Evolutionary conservation across 1,140 invertebrate genomes (phyloP).

Genomic region (Ctenoplectra terminalis): DNA sequence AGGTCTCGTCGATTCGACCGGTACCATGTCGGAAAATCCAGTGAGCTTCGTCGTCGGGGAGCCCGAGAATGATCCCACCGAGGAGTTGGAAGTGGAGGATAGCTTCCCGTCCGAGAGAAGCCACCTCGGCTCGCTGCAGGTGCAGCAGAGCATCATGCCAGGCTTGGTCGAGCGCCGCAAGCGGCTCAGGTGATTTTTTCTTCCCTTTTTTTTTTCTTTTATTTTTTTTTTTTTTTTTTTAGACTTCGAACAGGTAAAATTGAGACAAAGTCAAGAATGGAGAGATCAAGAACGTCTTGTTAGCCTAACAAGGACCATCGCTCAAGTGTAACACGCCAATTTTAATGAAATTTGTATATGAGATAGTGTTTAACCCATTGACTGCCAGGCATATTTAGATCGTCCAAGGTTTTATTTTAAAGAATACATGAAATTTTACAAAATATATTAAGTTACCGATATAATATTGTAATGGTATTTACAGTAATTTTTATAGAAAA

Average conservation of each 20-base stretch:
- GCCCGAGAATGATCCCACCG: conserved; percentile 76
- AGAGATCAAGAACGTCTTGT: no score
- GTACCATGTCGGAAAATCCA: conserved; percentile 74
- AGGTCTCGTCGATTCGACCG: conserved; percentile 15
- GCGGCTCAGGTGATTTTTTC: conserved; percentile 81
- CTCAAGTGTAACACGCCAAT: no score
- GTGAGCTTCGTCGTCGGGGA: conserved; percentile 83
- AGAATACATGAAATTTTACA: no score
- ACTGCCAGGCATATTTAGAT: no score
- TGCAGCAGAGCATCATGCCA: conserved; percentile 70
- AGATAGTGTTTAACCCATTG: no score
- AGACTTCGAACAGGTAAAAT: not conserved
- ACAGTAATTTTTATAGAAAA: no score
- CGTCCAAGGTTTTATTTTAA: no score
- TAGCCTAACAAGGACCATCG: no score
- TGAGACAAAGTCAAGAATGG: not conserved
- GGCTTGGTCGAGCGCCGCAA: conserved; percentile 82
- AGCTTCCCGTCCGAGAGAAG: conserved; percentile 77
- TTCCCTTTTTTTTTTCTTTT: not conserved
- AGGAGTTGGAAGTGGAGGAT: conserved; percentile 81
- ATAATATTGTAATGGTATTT: no score
- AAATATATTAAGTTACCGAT: no score
- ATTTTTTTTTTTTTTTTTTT: not conserved
- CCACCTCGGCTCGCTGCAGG: conserved; percentile 57
- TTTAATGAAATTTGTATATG: no score